Base-by-base conservation (phyloP, 1,140 invertebrate species). In the Hypsibius dujardini region DNA sequence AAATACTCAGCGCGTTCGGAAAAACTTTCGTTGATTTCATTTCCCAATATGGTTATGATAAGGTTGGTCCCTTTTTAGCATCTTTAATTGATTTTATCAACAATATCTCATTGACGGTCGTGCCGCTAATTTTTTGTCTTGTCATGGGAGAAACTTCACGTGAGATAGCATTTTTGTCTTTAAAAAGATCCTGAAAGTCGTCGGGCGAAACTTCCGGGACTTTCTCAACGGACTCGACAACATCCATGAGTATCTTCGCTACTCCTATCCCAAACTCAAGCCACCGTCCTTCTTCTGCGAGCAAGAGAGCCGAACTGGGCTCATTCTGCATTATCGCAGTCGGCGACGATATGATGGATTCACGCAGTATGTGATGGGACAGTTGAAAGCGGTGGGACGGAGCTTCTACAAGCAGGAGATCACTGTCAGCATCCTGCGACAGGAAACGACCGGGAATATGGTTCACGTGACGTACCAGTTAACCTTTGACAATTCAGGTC, bases 241-340 rank as follows among this genome's bases (percentile, higher is more conserved):
- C 82, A 83, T 97, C 46, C 94, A 98, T 78, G 93, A 97, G 78
- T 97, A 98, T 79, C 82, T 98, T 1, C 92, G 92, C 79, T 93
- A 95, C 80, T 95, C 91, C 46, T 97, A 96, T 78, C 92, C 93
- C 0, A 84, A 90, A 75, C 88, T 94, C 85, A 80, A 86, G 73
- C 91, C 94, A 0, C 94, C 94, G 1, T 94, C 90, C 71, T 96
- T 96, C 78, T 95, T 95, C 75, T 94, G 92, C 76, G 92, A 95
- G 79, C 91, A 93, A 76, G 94, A 98, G 79, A 90, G 89, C 0
- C 84, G 87, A 7, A 77, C 77, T 1, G 93, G 94, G 1, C 81
- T 96, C 60, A 92, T 90, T 1, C 82, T 97, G 50, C 93, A 96
- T 80, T 95, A 95, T 78, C 83, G 93, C 62, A 94, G 90, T 72